phyloP scores from a whole-genome alignment of 2,797 vertebrate genomes.

The Acrossocheilus fasciatus region DNA sequence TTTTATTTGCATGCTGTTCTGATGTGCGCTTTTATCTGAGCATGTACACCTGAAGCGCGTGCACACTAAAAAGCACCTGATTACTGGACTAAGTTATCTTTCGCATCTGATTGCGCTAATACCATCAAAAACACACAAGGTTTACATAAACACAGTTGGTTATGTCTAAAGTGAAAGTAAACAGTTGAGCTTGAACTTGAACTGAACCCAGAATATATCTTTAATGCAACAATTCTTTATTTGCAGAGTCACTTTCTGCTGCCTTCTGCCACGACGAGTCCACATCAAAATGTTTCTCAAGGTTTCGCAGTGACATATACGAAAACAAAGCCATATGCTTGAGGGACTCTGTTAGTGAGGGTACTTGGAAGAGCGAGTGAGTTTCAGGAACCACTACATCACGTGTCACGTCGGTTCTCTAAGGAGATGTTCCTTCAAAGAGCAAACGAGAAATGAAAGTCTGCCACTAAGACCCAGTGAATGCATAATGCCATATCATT shows the following conservation, averaged over 20 bases:
- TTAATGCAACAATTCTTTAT: background rate
- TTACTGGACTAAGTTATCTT: background rate
- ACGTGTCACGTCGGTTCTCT: background rate
- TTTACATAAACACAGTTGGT: background rate
- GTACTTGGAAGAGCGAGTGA: background rate
- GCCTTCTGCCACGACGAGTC: slow-evolving; percentile 1
- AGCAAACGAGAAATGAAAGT: slow-evolving; percentile 11
- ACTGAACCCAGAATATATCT: background rate
- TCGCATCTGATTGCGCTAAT: background rate
- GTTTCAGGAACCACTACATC: slow-evolving; percentile 16
- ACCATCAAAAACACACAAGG: background rate
- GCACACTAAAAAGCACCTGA: background rate
- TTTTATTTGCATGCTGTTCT: background rate
- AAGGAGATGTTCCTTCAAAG: slow-evolving; percentile 29
- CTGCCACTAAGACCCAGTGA: slow-evolving; percentile 25
- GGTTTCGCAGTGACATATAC: slow-evolving; percentile 12
- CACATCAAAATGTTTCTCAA: background rate
- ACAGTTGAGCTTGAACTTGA: background rate
- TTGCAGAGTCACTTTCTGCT: background rate
- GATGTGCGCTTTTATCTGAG: background rate
- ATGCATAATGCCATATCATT: slow-evolving; percentile 29
- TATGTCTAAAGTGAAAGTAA: background rate
- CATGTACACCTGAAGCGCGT: background rate
- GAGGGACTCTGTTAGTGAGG: background rate
- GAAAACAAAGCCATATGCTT: slow-evolving; percentile 1